Evolutionary conservation across 2,888 invertebrate genomes (phyloP).

Genomic region (Drosophila pegasa): DNA sequence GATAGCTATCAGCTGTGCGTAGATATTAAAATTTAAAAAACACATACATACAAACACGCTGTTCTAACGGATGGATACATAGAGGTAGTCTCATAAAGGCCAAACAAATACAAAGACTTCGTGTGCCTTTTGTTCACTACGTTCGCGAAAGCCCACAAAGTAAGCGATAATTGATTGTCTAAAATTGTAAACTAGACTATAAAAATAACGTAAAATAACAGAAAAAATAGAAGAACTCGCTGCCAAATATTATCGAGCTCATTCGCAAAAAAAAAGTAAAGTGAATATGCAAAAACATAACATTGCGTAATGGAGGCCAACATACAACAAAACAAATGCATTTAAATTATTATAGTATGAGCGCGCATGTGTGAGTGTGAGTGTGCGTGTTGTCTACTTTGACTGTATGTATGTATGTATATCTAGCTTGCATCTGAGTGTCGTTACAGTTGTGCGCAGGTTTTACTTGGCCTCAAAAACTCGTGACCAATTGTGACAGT

Average conservation of each 20-base stretch:
- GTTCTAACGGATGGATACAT: constrained; percentile 57
- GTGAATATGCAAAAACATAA: constrained; percentile 49
- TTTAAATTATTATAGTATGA: constrained; percentile 45
- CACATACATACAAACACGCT: constrained; percentile 8
- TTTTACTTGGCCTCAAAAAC: constrained; percentile 67
- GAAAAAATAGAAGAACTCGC: neutral
- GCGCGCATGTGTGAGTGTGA: constrained; percentile 17
- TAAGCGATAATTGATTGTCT: constrained; percentile 47
- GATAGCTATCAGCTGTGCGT: constrained; percentile 39
- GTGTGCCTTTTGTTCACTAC: constrained; percentile 28
- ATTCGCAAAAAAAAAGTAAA: constrained; percentile 10
- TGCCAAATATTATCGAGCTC: neutral
- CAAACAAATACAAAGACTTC: constrained; percentile 64
- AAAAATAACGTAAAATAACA: constrained; percentile 1
- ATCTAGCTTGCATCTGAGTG: constrained; percentile 49
- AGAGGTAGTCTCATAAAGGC: constrained; percentile 50
- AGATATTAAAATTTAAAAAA: constrained; percentile 31
- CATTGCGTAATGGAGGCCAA: constrained; percentile 68
- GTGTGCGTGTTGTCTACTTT: constrained; percentile 18
- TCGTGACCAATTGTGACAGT: constrained; percentile 44
- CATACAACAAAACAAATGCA: constrained; percentile 60
- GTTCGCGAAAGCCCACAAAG: constrained; percentile 49
- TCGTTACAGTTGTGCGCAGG: constrained; percentile 56
- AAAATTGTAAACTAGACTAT: neutral
- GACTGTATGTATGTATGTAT: constrained; percentile 12